Base-by-base conservation (phyloP, 2,113 vertebrate species). In the Coturnix japonica region DNA sequence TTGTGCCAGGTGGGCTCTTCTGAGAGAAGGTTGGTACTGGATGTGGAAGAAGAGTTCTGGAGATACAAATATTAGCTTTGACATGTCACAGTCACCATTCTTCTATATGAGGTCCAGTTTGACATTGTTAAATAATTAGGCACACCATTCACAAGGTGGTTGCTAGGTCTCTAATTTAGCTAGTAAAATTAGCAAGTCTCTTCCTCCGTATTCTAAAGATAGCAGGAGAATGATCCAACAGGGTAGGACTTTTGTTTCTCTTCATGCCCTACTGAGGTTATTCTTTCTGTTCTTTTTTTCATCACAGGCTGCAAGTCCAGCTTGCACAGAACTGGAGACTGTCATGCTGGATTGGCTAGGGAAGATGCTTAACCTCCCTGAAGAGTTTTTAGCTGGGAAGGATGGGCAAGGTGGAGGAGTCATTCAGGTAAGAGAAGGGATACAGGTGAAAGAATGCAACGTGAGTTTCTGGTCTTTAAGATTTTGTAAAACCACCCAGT, bases 331-430 rank as follows among this genome's bases (percentile, higher is more conserved):
- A 94, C 96, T 99, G 85, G 99, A 99, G 96, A 99, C 98, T 0
- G 98, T 99, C 90, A 98, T 99, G 99, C 86, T 99, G 91, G 99
- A 99, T 87, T 99, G 99, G 99, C 97, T 99, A 13, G 99, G 98
- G 17, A 99, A 98, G 97, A 99, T 99, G 98, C 93, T 99, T 70
- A 94, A 97, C 43, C 97, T 99, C 73, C 99, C 99, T 1, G 97
- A 98, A n/a, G 96, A 96, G 3, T 99, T 99, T 95, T 89, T 99
- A 92, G 98, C 98, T 13, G 98, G 97, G 25, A 97, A 95, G 6
- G 57, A 92, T 3, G 98, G 98, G 11, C 94, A 95, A 60, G 99
- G 99, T 25, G 99, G 99, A 53, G 99, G 99, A 11, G 99, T 99
- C 85, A 99, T 99, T 95, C 99, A 99, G 98, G 99, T 99, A 96